These are phyloP conservation scores for Phortica variegata DNA, from an alignment of 1,140 invertebrate genomes.

Conservation along the genomic window DNA sequence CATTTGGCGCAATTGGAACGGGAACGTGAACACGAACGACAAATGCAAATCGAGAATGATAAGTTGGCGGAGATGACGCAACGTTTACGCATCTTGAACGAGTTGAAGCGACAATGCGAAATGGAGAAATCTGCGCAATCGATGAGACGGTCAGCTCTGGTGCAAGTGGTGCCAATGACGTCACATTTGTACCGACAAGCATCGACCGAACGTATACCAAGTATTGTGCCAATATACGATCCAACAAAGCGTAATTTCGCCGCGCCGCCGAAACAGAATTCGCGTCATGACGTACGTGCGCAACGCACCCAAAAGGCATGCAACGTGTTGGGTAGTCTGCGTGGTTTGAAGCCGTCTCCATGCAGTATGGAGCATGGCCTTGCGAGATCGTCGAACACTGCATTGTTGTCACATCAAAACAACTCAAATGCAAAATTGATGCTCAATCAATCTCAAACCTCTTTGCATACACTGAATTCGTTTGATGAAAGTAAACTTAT, in stretches of 20 bases:
- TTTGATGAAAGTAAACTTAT: slow-evolving; percentile 27
- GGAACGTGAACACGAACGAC: slow-evolving; percentile 18
- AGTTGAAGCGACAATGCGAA: too few species aligned
- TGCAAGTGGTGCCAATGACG: slow-evolving; percentile 11
- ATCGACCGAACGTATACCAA: slow-evolving; percentile 32
- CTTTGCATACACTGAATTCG: too few species aligned
- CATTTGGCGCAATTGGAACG: slow-evolving; percentile 17
- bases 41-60: background rate
- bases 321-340: too few species aligned
- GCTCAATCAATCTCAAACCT: too few species aligned
- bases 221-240: slow-evolving; percentile 28
- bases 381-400: too few species aligned
- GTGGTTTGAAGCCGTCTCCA: too few species aligned
- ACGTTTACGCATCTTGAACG: too few species aligned
- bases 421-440: too few species aligned
- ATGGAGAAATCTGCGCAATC: background rate
- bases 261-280: slow-evolving; percentile 6
- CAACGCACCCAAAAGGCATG: too few species aligned
- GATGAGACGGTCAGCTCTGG: background rate
- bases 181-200: slow-evolving; percentile 17
- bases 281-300: background rate
- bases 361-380: too few species aligned
- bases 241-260: background rate
- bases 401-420: too few species aligned
- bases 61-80: background rate